Conservation (phyloP, 2,888 invertebrate species). For the Nipponacmea schrenckii region DNA sequence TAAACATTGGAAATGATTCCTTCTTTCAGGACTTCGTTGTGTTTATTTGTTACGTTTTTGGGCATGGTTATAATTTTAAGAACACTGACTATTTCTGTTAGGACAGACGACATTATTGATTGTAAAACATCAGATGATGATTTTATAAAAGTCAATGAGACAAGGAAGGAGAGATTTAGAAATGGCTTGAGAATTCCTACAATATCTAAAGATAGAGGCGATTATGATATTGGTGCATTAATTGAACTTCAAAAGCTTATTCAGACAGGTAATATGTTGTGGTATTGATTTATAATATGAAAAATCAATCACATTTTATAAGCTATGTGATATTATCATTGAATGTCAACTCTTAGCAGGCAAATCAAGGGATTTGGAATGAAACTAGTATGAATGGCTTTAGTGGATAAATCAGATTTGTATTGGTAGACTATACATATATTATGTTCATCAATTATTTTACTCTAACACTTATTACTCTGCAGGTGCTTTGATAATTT, state of each 20-base stretch:
- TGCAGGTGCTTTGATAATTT: too few species aligned
- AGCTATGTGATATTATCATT: too few species aligned
- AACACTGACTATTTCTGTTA: slow-evolving; percentile 42
- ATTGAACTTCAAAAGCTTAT: slow-evolving; percentile 41
- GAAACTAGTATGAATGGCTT: too few species aligned
- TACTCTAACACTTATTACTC: too few species aligned
- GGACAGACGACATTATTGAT: slow-evolving; percentile 34
- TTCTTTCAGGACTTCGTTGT: not conserved
- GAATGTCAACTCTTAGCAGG: too few species aligned
- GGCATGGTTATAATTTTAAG: slow-evolving; percentile 36
- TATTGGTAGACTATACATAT: too few species aligned
- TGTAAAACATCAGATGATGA: slow-evolving; percentile 49
- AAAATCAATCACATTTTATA: too few species aligned
- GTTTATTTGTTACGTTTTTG: slow-evolving; percentile 13
- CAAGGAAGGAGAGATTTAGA: slow-evolving; percentile 42
- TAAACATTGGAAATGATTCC: too few species aligned
- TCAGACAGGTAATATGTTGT: slow-evolving; percentile 35
- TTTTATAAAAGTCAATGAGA: slow-evolving; percentile 43
- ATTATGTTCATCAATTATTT: too few species aligned
- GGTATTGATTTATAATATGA: not conserved
- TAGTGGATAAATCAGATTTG: too few species aligned
- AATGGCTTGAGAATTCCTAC: slow-evolving; percentile 45
- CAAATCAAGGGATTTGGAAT: too few species aligned
- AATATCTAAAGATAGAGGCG: slow-evolving; percentile 38
- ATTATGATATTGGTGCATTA: slow-evolving; percentile 44